Evolutionary conservation across 1,140 invertebrate species (phyloP).

Genomic region (Asbolus verrucosus): DNA sequence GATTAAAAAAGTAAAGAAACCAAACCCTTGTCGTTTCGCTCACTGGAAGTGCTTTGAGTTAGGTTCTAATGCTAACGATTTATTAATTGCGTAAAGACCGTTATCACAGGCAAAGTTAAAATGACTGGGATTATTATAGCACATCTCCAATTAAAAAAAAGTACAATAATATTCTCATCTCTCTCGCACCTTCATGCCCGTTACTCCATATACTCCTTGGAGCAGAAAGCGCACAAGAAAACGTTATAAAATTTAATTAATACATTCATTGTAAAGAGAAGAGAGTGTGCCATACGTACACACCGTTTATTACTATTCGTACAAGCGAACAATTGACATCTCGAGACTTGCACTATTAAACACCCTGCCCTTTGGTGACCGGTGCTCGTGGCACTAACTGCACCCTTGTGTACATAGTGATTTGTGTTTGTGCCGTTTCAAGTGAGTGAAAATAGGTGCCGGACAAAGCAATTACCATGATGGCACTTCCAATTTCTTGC

Average conservation of each 20-base stretch:
- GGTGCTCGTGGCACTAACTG: too few relatives aligned
- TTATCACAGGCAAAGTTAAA: background rate
- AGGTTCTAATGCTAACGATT: background rate
- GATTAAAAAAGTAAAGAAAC: too few relatives aligned
- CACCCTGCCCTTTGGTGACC: too few relatives aligned
- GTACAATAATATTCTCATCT: slow-evolving; percentile 26
- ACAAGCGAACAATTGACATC: slow-evolving; percentile 16
- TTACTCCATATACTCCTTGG: slow-evolving; percentile 49
- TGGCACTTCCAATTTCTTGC: slow-evolving; percentile 54
- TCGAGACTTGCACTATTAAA: too few relatives aligned
- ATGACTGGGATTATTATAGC: slow-evolving; percentile 24
- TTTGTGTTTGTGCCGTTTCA: too few relatives aligned
- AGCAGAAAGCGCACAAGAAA: slow-evolving; percentile 57
- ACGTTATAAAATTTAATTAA: slow-evolving; percentile 62
- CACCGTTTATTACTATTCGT: slow-evolving; percentile 25
- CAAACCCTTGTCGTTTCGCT: too few relatives aligned
- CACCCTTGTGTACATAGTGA: slow-evolving; percentile 37
- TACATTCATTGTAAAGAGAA: slow-evolving; percentile 51
- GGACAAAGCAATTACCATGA: slow-evolving; percentile 57
- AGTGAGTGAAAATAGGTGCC: slow-evolving; percentile 59
- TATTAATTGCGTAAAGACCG: slow-evolving; percentile 18
- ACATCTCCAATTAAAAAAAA: slow-evolving; percentile 28
- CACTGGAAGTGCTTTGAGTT: too few relatives aligned
- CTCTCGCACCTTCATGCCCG: slow-evolving; percentile 32
- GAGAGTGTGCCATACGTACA: slow-evolving; percentile 37